These are phyloP conservation scores for Cinara cedri DNA, from an alignment of 2,888 invertebrate species.

Conservation along the genomic window DNA sequence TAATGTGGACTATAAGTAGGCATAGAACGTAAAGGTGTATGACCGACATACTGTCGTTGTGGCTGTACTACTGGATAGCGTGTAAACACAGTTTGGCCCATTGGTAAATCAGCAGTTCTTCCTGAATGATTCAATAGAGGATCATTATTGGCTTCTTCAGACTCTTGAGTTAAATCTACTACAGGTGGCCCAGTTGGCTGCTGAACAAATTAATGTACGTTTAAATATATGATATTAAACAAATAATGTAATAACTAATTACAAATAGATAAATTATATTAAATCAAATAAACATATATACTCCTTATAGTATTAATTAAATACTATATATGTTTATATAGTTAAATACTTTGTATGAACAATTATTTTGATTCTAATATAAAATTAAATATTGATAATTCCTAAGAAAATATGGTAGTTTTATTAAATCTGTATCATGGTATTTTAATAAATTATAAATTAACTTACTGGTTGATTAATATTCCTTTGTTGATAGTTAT, in stretches of 20 bases:
- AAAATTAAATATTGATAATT: too few relatives aligned
- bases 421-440: too few relatives aligned
- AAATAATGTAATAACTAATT: neutral
- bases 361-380: too few relatives aligned
- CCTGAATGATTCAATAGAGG: conserved; percentile 39
- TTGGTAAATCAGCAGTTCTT: conserved; percentile 41
- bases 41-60: conserved; percentile 48
- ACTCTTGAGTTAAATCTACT: conserved; percentile 58
- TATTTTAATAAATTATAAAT: neutral
- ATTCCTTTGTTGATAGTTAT: conserved; percentile 46
- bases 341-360: too few relatives aligned
- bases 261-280: neutral
- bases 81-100: conserved; percentile 38
- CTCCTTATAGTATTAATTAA: too few relatives aligned
- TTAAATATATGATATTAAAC: neutral
- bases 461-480: conserved; percentile 49
- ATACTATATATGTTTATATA: too few relatives aligned
- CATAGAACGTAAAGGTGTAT: conserved; percentile 37
- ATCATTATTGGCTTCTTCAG: conserved; percentile 49
- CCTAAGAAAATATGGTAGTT: too few relatives aligned
- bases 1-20: conserved; percentile 42
- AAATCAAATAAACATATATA: too few relatives aligned
- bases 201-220: conserved; percentile 27
- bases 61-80: conserved; percentile 38
- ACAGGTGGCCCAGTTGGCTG: conserved; percentile 54